A percentile compares a stretch with the other conserved stretches of the same genome.
Evolutionary conservation across 2,113 vertebrate species (phyloP).

Genomic region (Sapajus apella): DNA sequence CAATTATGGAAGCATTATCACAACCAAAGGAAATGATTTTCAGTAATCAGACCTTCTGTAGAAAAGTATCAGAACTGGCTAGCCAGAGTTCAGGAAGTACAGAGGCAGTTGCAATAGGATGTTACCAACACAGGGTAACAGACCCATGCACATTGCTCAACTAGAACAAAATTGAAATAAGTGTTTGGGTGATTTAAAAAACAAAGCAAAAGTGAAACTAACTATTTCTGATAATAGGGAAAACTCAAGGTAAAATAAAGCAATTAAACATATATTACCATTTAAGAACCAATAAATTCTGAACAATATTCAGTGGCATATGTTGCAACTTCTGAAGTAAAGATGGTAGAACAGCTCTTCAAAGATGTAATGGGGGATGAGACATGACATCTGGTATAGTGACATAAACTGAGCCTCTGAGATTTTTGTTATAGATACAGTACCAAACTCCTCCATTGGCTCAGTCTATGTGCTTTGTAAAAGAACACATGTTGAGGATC

Average conservation of each 20-base stretch:
- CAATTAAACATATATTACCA: neutral
- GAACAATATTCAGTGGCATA: neutral
- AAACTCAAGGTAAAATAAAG: slow-evolving; percentile 31
- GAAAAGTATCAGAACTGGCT: slow-evolving; percentile 49
- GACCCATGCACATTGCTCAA: neutral
- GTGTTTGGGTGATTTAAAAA: neutral
- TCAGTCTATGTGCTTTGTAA: neutral
- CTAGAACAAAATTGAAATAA: neutral
- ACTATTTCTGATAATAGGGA: neutral
- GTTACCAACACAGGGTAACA: neutral
- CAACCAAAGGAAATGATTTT: slow-evolving; percentile 72
- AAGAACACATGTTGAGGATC: neutral
- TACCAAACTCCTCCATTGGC: neutral
- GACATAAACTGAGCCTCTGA: neutral
- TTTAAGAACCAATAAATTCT: neutral
- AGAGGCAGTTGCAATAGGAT: slow-evolving; percentile 13
- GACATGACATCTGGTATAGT: neutral
- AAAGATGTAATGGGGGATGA: neutral
- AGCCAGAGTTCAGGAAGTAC: slow-evolving; percentile 34
- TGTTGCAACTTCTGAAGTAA: neutral
- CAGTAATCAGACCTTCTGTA: slow-evolving; percentile 61
- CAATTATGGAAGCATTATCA: slow-evolving; percentile 78
- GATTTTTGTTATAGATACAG: neutral
- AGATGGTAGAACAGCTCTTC: neutral
- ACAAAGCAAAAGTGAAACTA: neutral